These are phyloP conservation scores for Pycnomerus fuliginosus DNA, from an alignment of 2,888 invertebrate genomes.

Conservation along the genomic window DNA sequence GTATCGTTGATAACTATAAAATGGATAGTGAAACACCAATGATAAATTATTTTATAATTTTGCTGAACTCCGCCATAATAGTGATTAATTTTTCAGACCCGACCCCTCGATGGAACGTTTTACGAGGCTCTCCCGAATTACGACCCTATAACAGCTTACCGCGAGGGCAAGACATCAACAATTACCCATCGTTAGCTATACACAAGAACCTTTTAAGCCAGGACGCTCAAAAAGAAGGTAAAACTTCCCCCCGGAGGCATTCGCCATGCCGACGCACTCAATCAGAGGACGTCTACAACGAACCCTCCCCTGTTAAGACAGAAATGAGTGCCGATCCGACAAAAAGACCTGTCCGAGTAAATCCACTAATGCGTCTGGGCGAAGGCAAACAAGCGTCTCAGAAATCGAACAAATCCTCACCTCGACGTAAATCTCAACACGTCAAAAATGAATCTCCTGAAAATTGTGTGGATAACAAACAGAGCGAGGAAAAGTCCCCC, in stretches of 20 bases:
- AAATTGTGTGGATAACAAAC: constrained; percentile 7
- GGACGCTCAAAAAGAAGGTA: constrained; percentile 19
- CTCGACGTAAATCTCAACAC: constrained; percentile 17
- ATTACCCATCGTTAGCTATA: constrained; percentile 47
- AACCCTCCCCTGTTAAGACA: constrained; percentile 16
- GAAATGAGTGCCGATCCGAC: constrained; percentile 19
- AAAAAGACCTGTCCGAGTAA: constrained; percentile 38
- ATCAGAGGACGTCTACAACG: constrained; percentile 48
- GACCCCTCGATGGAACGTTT: constrained; percentile 56
- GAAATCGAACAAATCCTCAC: constrained; percentile 20
- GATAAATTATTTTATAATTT: too few species aligned
- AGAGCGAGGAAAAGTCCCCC: constrained; percentile 10
- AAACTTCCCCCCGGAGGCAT: constrained; percentile 31
- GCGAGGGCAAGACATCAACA: constrained; percentile 55
- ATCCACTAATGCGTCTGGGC: constrained; percentile 46
- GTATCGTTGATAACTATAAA: too few species aligned
- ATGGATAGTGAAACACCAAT: too few species aligned
- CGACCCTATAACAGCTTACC: constrained; percentile 63
- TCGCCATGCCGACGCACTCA: constrained; percentile 42
- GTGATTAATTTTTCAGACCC: constrained; percentile 51
- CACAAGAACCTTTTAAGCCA: constrained; percentile 35
- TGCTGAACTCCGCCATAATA: background rate
- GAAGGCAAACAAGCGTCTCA: constrained; percentile 28
- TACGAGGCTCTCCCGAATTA: constrained; percentile 58
- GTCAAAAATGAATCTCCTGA: constrained; percentile 11